A percentile compares a stretch with the other conserved stretches of the same genome.
Evolutionary conservation across 2,113 vertebrate genomes (phyloP).

Genomic region (Psittacara wagleri): DNA sequence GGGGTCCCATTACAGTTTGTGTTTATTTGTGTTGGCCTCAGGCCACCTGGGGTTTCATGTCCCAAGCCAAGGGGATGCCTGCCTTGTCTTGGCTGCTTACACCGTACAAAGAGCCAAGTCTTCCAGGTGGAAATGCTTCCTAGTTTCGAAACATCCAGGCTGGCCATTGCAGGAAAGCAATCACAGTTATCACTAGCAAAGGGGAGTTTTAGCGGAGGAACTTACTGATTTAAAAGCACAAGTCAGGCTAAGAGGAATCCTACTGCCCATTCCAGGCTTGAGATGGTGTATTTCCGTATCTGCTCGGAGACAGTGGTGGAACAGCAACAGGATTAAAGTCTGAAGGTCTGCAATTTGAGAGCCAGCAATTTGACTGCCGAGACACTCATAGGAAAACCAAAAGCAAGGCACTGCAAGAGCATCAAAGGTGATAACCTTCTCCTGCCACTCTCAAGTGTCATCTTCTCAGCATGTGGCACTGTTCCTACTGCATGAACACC

Average conservation of each 20-base stretch:
- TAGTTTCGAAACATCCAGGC: neutral
- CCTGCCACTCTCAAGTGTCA: neutral
- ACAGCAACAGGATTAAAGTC: neutral
- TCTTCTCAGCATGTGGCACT: neutral
- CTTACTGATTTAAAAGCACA: neutral
- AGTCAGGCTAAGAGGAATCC: neutral
- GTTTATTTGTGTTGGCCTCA: neutral
- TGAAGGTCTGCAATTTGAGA: neutral
- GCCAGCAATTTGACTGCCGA: neutral
- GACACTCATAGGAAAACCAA: neutral
- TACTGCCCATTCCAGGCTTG: neutral
- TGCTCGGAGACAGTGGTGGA: neutral
- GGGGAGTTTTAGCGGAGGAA: neutral
- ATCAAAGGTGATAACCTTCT: neutral
- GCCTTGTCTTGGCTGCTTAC: neutral
- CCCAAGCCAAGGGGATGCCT: neutral
- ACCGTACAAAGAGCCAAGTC: neutral
- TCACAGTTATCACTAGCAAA: neutral
- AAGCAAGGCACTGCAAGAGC: neutral
- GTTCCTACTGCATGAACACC: rapidly evolving
- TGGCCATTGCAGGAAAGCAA: neutral
- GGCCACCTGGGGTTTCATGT: neutral
- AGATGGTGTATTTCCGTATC: neutral
- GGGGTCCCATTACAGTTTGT: neutral
- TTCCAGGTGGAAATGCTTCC: neutral